Base-by-base conservation (phyloP, 2,113 vertebrate genomes). In the Chamaetylas fuelleborni region DNA sequence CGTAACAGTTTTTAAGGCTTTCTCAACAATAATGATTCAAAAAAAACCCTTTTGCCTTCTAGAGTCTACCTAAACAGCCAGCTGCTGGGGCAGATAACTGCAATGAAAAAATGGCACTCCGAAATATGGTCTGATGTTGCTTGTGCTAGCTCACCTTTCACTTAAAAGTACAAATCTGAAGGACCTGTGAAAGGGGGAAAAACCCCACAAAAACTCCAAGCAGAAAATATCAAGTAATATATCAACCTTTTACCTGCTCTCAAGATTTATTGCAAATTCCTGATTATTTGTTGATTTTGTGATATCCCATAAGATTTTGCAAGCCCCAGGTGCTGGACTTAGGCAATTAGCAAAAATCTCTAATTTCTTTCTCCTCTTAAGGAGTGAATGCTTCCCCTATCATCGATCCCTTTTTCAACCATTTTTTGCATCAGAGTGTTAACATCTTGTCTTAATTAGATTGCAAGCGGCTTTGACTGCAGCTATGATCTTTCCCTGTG, bases 391-490 rank as follows among this genome's bases (percentile, higher is more conserved):
- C 14, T 92, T 77, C 6, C 34, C 9, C 22, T 28, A 58, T 56
- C 8, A 8, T 42, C 0, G 0, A 42, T 64, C 13, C 13, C 10
- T 9, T 84, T 87, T 58, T 70, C 29, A 51, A 53, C 12, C 34
- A 4, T 25, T 86, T 3, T 0, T 83, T 81, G 31, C 33, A 90
- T 50, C 47, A 60, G 19, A 0, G 0, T 43, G 36, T 74, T 96
- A 51, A 86, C 90, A 93, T 90, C 85, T 96, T 93, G 88, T 90
- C 76, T 86, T 92, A 90, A 96, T 95, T 94, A 94, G 51, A 80
- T 34, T 19, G 48, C 56, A 95, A 81, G 42, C 67, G 28, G 72
- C 57, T 88, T 88, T 3, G 53, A 70, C 76, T 81, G 48, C n/a
- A 88, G 5, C 60, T 62, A 53, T 74, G 90, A 81, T 93, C 80